A percentile compares a stretch with the other conserved stretches of the same genome.
Evolutionary conservation across 2,888 invertebrate genomes (phyloP).

Genomic region (Apotomis turbidana): DNA sequence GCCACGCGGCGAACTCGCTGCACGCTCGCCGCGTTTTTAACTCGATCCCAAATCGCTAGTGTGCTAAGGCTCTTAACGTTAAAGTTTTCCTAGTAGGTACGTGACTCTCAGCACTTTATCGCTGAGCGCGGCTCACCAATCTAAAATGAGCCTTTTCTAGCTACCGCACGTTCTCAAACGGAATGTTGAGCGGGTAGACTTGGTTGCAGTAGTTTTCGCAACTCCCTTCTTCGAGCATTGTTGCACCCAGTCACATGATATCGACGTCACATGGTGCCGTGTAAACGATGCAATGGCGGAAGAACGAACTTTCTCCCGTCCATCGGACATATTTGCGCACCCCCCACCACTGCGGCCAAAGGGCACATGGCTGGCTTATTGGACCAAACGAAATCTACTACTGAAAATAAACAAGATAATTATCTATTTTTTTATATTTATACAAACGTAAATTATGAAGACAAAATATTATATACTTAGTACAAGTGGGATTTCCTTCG

Average conservation of each 20-base stretch:
- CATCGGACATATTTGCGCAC: constrained; percentile 51
- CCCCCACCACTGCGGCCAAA: constrained; percentile 46
- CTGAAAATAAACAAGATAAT: too few species aligned
- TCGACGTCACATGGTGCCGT: constrained; percentile 61
- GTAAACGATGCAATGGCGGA: constrained; percentile 61
- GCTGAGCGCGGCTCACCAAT: neutral
- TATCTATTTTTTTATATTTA: too few species aligned
- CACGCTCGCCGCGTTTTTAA: too few species aligned
- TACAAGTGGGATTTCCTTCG: too few species aligned
- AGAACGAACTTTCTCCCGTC: constrained; percentile 64
- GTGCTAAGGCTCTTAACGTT: constrained; percentile 48
- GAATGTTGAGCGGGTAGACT: neutral
- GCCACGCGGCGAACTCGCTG: too few species aligned
- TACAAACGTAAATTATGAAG: too few species aligned
- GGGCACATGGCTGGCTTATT: constrained; percentile 47
- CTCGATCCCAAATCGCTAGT: too few species aligned
- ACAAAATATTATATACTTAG: too few species aligned
- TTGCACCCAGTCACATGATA: constrained; percentile 59
- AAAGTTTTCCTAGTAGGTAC: constrained; percentile 46
- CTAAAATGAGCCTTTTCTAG: constrained; percentile 8
- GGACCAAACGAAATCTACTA: constrained; percentile 16
- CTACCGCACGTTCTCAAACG: neutral
- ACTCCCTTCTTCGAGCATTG: constrained; percentile 36
- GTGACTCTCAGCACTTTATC: constrained; percentile 39
- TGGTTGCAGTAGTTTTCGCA: constrained; percentile 28